phyloP scores from a whole-genome alignment of 1,140 invertebrate species.

The Drosophila pruinosa region DNA sequence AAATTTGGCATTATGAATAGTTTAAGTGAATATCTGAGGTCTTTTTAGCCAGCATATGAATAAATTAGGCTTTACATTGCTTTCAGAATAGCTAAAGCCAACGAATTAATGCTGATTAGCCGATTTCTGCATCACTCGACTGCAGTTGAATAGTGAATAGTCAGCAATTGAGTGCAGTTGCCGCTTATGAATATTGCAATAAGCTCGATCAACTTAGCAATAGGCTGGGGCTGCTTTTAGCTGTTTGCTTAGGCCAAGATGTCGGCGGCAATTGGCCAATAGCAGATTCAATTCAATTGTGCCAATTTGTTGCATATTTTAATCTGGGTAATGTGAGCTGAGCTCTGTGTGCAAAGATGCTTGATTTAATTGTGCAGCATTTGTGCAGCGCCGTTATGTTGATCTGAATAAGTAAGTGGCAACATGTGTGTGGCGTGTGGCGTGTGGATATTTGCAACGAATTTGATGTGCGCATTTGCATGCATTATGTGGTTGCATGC shows the following conservation, averaged over 20 bases:
- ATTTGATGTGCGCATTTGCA: conserved; percentile 62
- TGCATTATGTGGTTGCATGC: conserved; percentile 51
- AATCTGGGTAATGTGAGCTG: conserved; percentile 53
- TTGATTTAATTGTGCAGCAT: conserved; percentile 62
- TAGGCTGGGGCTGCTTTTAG: no score
- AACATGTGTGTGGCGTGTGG: neutral
- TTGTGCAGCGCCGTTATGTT: conserved; percentile 50
- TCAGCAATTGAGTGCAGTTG: no score
- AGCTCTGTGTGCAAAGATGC: conserved; percentile 24
- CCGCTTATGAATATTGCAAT: neutral
- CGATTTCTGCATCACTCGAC: neutral
- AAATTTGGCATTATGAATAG: neutral
- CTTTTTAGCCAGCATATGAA: neutral
- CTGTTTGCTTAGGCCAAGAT: neutral
- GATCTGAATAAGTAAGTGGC: conserved; percentile 63
- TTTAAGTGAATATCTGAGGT: neutral
- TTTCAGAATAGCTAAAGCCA: neutral
- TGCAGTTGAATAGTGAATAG: no score
- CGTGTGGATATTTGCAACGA: conserved; percentile 29
- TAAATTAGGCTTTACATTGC: neutral
- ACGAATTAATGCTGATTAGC: neutral
- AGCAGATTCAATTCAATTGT: neutral
- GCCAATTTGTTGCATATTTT: conserved; percentile 51
- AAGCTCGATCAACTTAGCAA: neutral
- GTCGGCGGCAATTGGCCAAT: neutral